Percentiles rank a stretch among this genome's conserved stretches.
phyloP scores from a whole-genome alignment of 2,113 vertebrate species.

The Oenanthe melanoleuca region DNA sequence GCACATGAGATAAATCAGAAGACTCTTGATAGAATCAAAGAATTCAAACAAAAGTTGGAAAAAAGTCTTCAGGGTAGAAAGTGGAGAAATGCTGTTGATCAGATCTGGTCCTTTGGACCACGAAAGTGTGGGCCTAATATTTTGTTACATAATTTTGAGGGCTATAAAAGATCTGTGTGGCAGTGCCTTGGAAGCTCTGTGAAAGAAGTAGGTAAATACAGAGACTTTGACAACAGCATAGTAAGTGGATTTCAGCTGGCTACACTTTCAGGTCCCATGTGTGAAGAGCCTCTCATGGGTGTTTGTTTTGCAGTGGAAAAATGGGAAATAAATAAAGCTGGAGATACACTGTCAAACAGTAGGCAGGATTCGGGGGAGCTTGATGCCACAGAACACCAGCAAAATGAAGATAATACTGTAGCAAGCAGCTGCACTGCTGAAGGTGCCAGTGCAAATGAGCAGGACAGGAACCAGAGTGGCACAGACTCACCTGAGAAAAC shows the following conservation, averaged over 20 bases:
- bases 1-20: slow-evolving; percentile 75
- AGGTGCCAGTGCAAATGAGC: neutral
- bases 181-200: slow-evolving; percentile 75
- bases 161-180: slow-evolving; percentile 87
- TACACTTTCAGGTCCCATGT: slow-evolving; percentile 92
- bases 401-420: neutral
- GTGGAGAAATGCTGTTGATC: slow-evolving; percentile 89
- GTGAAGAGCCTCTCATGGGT: slow-evolving; percentile 97
- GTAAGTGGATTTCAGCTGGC: slow-evolving; percentile 95
- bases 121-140: slow-evolving; percentile 95
- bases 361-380: slow-evolving; percentile 44
- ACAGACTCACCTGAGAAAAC: slow-evolving; percentile 18
- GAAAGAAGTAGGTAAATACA: slow-evolving; percentile 56
- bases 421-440: neutral
- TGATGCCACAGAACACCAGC: neutral
- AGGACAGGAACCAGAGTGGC: neutral
- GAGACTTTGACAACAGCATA: slow-evolving; percentile 92
- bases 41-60: slow-evolving; percentile 84
- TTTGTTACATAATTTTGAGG: slow-evolving; percentile 83
- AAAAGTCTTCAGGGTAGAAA: slow-evolving; percentile 84
- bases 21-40: slow-evolving; percentile 80
- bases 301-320: slow-evolving; percentile 92
- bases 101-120: slow-evolving; percentile 94
- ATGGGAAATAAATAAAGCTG: slow-evolving; percentile 82
- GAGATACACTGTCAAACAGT: slow-evolving; percentile 1